Evolutionary conservation across 1,140 invertebrate genomes (phyloP), one percentile per base, ranked within the genome.

Genomic region (Drosophila rufa): DNA sequence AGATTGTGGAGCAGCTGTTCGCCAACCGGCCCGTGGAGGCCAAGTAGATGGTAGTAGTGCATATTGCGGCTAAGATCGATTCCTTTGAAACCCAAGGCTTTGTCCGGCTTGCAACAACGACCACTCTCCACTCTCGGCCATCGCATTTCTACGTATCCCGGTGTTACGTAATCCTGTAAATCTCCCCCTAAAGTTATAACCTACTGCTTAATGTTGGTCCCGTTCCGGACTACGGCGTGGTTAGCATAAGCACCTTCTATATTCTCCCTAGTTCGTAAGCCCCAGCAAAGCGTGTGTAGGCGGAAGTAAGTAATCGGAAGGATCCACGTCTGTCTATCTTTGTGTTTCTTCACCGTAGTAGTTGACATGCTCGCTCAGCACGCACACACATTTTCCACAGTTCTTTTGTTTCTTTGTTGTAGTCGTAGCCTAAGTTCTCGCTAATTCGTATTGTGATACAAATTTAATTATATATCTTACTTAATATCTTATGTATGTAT

Each of bases 1-100:
- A 93, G 5, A 95, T 99, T 65, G 96, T 99, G 30, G 95, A 97
- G 45, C 92, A 96, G 75, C 94, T 98, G 5, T 97, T 98, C 80
- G 95, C 95, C 30, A 95, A 96, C 74, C 94, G 95, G 91, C 95
- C 95, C n/a, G 51, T 82, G 27, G 92, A 92, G 77, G 81, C 83
- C 67, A 92, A 92, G 86, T 92, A 92, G 74, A 91, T 22, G 74
- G 46, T 42, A 53, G 36, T 33, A 40, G 36, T 12, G 43, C 36
- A 30, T 22, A 30, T n/a, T 33, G 38, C 25, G 38, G 27, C 40
- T 25, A 55, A 40, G 40, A 45, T 50, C 25, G 17, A 55, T 38
- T 38, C 33, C 56, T 22, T 27, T 46, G 27, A 7, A 33, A 8
- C 45, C 51, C 45, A 50, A 53, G 69, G 62, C 75, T 56, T 45